These are phyloP conservation scores for Mylabris sibirica DNA, from an alignment of 2,888 invertebrate genomes.

Conservation along the genomic window DNA sequence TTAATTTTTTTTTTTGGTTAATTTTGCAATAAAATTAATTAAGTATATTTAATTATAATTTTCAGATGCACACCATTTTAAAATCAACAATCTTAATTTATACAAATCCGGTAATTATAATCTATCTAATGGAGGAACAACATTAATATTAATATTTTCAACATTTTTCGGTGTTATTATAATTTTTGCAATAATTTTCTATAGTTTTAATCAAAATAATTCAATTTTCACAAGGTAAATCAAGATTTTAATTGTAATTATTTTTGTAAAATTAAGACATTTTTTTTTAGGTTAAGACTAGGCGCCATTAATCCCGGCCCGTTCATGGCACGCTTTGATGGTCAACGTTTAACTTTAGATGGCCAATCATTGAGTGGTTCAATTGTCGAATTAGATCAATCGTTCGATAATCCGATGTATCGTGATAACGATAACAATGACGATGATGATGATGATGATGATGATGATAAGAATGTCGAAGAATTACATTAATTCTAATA, in stretches of 20 bases:
- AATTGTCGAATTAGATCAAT: constrained; percentile 45
- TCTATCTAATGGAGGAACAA: neutral
- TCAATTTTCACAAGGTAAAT: neutral
- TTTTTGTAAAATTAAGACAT: neutral
- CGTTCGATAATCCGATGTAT: constrained; percentile 54
- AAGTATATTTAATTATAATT: neutral
- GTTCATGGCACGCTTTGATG: constrained; percentile 47
- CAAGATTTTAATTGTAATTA: neutral
- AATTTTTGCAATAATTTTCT: constrained; percentile 25
- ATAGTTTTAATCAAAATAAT: constrained; percentile 17
- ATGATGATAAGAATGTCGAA: neutral
- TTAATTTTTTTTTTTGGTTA: neutral
- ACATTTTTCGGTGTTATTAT: constrained; percentile 23
- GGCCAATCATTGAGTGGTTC: constrained; percentile 47
- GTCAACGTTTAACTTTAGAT: constrained; percentile 45
- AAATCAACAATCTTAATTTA: constrained; percentile 13
- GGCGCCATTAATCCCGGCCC: constrained; percentile 14
- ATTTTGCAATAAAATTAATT: too few species aligned
- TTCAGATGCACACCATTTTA: neutral
- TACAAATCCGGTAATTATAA: constrained; percentile 17
- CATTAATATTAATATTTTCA: constrained; percentile 8
- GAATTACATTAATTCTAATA: neutral
- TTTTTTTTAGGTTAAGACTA: constrained; percentile 16
- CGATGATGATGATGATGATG: neutral
- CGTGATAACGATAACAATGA: neutral